A percentile compares a stretch with the other conserved stretches of the same genome.
phyloP scores from a whole-genome alignment of 2,888 invertebrate genomes.

The Campoplex nolae region DNA sequence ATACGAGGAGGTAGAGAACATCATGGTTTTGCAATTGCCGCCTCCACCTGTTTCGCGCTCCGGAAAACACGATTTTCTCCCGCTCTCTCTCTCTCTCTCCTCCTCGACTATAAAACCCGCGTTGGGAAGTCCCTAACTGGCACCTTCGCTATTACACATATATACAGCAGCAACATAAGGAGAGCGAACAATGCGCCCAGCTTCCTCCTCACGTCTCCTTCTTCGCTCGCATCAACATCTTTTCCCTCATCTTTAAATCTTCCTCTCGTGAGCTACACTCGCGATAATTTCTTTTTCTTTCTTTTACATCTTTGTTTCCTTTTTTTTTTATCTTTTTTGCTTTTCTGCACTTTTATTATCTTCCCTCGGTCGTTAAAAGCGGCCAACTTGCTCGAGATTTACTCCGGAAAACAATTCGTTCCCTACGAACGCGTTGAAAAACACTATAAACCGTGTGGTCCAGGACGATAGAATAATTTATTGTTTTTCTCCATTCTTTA shows the following conservation, averaged over 20 bases:
- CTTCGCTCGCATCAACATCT: constrained; percentile 18
- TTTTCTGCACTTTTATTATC: constrained; percentile 22
- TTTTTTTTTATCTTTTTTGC: background rate
- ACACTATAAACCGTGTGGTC: background rate
- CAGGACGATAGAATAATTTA: constrained; percentile 3
- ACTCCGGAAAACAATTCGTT: constrained; percentile 63
- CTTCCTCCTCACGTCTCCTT: constrained; percentile 44
- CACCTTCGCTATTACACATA: constrained; percentile 64
- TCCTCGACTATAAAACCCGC: constrained; percentile 76
- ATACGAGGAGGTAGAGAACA: constrained; percentile 47
- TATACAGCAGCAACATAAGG: constrained; percentile 55
- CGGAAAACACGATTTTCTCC: constrained; percentile 10
- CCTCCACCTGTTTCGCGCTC: constrained; percentile 60
- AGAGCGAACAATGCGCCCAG: constrained; percentile 71
- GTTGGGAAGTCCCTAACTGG: constrained; percentile 75
- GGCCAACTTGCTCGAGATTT: constrained; percentile 55
- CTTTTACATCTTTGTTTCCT: background rate
- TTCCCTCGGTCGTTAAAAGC: constrained; percentile 43
- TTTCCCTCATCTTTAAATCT: constrained; percentile 38
- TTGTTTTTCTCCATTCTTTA: background rate
- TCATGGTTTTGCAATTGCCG: constrained; percentile 30
- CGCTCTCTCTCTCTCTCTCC: constrained; percentile 38
- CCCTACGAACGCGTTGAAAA: background rate
- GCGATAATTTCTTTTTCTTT: constrained; percentile 28
- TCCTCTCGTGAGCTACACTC: constrained; percentile 9